Conservation (phyloP, 1,140 invertebrate genomes). For the Anagrus nilaparvatae region DNA sequence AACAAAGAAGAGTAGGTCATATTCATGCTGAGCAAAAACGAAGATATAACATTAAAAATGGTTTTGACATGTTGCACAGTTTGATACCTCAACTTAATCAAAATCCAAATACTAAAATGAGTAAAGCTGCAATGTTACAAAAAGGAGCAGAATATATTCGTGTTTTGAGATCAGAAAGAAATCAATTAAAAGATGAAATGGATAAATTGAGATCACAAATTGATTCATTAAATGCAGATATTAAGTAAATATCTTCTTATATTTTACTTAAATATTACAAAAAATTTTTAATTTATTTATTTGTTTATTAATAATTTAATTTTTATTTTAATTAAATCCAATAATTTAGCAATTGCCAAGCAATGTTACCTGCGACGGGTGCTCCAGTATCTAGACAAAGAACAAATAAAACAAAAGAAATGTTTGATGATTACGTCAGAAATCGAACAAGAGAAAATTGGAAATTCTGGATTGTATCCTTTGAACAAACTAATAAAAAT, state of each 20-base stretch:
- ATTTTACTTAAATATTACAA: neutral
- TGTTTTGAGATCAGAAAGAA: constrained; percentile 75
- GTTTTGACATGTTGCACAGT: constrained; percentile 87
- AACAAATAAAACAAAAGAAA: constrained; percentile 86
- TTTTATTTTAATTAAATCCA: too few species aligned
- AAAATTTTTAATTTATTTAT: neutral
- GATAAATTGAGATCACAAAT: constrained; percentile 77
- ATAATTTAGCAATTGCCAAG: constrained; percentile 79
- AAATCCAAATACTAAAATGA: constrained; percentile 84
- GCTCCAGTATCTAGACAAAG: constrained; percentile 83
- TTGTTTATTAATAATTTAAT: neutral
- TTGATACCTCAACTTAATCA: constrained; percentile 87
- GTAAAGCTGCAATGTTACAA: constrained; percentile 93
- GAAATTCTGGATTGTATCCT: constrained; percentile 97
- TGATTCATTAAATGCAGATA: constrained; percentile 79
- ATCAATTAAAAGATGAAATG: constrained; percentile 83
- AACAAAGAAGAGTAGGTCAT: constrained; percentile 72
- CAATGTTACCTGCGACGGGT: constrained; percentile 88
- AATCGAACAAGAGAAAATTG: constrained; percentile 81
- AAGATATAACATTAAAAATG: constrained; percentile 94
- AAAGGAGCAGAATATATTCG: constrained; percentile 94
- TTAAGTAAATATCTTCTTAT: constrained; percentile 52
- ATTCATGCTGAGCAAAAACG: constrained; percentile 97
- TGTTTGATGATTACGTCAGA: constrained; percentile 87
- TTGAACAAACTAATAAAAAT: constrained; percentile 21